A percentile compares a stretch with the other conserved stretches of the same genome.
phyloP scores from a whole-genome alignment of 2,888 invertebrate genomes.

The Zhengitettix transpicula region DNA sequence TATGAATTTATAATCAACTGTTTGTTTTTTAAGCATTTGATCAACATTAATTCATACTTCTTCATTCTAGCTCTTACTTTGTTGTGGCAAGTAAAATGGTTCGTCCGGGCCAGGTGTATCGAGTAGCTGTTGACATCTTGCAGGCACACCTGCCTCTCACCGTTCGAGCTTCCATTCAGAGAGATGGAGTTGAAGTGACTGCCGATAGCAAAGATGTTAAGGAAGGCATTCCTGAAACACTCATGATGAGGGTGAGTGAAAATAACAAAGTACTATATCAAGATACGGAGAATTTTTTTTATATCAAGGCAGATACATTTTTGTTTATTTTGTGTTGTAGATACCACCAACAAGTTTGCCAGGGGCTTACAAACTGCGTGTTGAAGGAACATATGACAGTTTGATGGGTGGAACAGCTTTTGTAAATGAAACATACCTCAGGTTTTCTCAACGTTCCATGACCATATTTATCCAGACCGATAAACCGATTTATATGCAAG shows the following conservation, averaged over 20 bases:
- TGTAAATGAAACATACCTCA: conserved; percentile 67
- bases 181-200: conserved; percentile 80
- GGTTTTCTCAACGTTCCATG: conserved; percentile 80
- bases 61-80: conserved; percentile 63
- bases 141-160: conserved; percentile 64
- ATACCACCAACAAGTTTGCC: conserved; percentile 68
- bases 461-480: conserved; percentile 91
- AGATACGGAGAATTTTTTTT: neutral
- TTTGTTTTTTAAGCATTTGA: no score
- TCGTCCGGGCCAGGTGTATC: conserved; percentile 78
- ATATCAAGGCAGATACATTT: neutral
- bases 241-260: conserved; percentile 61
- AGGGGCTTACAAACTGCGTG: conserved; percentile 68
- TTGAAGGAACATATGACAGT: conserved; percentile 65
- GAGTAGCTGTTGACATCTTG: conserved; percentile 71
- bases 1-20: no score
- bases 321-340: conserved; percentile 24
- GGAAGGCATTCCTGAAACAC: conserved; percentile 73
- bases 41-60: neutral
- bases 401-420: conserved; percentile 77
- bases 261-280: neutral
- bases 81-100: conserved; percentile 83
- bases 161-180: conserved; percentile 73
- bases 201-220: conserved; percentile 66
- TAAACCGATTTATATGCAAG: conserved; percentile 88